These are phyloP conservation scores for Spilosoma lubricipeda DNA, from an alignment of 2,888 invertebrate genomes.

Conservation along the genomic window DNA sequence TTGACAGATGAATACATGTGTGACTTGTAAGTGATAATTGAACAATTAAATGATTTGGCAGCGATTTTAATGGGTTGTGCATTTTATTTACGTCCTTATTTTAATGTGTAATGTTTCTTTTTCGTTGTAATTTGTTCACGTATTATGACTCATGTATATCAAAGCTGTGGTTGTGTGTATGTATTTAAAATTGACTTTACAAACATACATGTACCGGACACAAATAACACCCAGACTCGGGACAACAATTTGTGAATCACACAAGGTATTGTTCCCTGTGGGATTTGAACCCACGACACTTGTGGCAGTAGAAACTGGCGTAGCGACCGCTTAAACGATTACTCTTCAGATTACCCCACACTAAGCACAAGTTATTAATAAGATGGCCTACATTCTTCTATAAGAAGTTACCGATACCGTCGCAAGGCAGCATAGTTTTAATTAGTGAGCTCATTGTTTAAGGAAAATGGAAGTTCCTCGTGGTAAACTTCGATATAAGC, in stretches of 20 bases:
- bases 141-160: not conserved
- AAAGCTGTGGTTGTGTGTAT: not conserved
- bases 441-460: conserved; percentile 31
- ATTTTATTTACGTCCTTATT: conserved; percentile 1
- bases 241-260: no score
- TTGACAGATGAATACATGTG: conserved; percentile 9
- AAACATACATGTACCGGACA: not conserved
- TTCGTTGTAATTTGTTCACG: not conserved
- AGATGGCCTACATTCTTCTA: conserved; percentile 2
- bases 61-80: not conserved
- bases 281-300: no score
- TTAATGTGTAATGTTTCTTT: not conserved
- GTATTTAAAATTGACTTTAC: not conserved
- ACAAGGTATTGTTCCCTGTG: no score
- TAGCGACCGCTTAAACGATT: not conserved
- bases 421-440: conserved; percentile 21
- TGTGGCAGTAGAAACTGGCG: no score
- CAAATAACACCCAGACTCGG: no score
- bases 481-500: conserved; percentile 22
- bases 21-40: conserved; percentile 9
- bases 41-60: conserved; percentile 8
- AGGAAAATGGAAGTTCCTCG: conserved; percentile 24
- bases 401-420: conserved; percentile 32
- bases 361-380: not conserved
- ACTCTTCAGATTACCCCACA: not conserved